Percentiles rank a stretch among this genome's conserved stretches.
These are phyloP conservation scores for Saccostrea echinata DNA, from an alignment of 1,140 invertebrate species.

Conservation along the genomic window DNA sequence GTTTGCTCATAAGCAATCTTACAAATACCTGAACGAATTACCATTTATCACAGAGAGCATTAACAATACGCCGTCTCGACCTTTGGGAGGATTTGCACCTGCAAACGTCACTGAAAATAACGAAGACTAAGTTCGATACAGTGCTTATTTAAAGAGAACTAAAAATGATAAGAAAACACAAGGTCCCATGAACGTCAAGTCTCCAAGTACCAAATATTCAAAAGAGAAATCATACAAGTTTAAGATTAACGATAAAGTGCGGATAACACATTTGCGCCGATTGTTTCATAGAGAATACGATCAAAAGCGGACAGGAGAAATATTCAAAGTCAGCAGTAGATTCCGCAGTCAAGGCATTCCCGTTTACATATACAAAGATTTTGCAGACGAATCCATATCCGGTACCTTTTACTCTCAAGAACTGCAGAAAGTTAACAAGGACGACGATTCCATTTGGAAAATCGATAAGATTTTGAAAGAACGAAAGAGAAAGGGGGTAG, in stretches of 20 bases:
- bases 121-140: conserved; percentile 35
- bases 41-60: not conserved
- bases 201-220: not conserved
- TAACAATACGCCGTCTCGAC: conserved; percentile 35
- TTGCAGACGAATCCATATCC: conserved; percentile 3
- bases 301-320: conserved; percentile 48
- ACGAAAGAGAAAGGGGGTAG: not conserved
- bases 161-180: conserved; percentile 8
- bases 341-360: conserved; percentile 22
- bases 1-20: conserved; percentile 17
- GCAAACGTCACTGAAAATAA: conserved; percentile 35
- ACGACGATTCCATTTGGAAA: conserved; percentile 28
- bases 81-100: not conserved
- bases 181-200: not conserved
- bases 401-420: conserved; percentile 40
- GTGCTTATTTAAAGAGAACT: conserved; percentile 25
- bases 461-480: conserved; percentile 32
- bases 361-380: conserved; percentile 22
- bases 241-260: conserved; percentile 40
- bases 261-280: conserved; percentile 39
- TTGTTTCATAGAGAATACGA: conserved; percentile 48
- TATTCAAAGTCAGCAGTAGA: conserved; percentile 38
- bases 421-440: conserved; percentile 34
- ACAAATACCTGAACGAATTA: not conserved
- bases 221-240: conserved; percentile 29